Base-by-base conservation (phyloP, 2,113 vertebrate genomes). In the Globicephala melas region DNA sequence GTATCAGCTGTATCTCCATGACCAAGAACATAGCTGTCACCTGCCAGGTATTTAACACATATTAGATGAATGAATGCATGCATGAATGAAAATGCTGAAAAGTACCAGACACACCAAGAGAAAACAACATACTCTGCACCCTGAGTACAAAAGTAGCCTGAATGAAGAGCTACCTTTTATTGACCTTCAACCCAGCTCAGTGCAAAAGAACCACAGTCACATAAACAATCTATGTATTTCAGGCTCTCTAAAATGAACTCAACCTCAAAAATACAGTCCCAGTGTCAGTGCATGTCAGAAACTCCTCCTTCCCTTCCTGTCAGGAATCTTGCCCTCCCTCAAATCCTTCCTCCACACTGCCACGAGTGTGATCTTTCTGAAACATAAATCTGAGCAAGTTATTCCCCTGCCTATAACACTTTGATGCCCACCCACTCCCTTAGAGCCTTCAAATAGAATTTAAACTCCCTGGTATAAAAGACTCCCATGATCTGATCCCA, bases 401-500 rank as follows among this genome's bases (percentile, higher is more conserved):
- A 63, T 31, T 76, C 33, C 74, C 44, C 23, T 58, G 36, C 33
- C 68, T 89, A 2, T 26, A 60, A 60, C 33, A 60, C 73, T 95
- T 38, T 87, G 41, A 73, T 88, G 77, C 23, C 84, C 13, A 82
- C 33, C 14, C 28, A 50, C 15, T 36, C 44, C 36, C 28, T 31
- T 65, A 81, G 53, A 71, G 79, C 44, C 89, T 93, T 90, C 65
- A 96, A 71, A 76, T 53, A 81, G 92, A 89, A 94, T 60, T 82
- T 86, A 87, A 92, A 77, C 74, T 85, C 31, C 38, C 33, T 82
- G 18, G 17, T 53, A 89, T 74, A 55, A 80, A 84, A 80, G 38
- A 82, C 12, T 58, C 60, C 41, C 62, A 28, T 53, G 50, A 63
- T 47, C 15, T 85, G 86, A 80, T 63, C 53, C 55, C 89, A 94